Conservation (phyloP, 2,113 vertebrate species). For the Otolemur garnettii region DNA sequence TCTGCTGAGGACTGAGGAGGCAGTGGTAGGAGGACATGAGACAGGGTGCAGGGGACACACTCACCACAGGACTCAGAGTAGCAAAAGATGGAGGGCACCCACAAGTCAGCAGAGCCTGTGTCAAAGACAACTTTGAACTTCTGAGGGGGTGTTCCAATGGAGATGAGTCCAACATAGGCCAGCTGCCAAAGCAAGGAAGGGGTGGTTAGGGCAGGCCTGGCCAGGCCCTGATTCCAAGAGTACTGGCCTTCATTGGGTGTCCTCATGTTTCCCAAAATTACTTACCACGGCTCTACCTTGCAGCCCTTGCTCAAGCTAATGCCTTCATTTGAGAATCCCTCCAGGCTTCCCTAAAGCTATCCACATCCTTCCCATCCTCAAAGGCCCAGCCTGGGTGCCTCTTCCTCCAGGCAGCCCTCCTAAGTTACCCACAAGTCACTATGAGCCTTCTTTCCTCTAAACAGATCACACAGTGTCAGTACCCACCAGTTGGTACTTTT, state of each 20-base stretch:
- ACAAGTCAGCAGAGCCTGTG: slow-evolving; percentile 86
- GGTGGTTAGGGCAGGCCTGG: too few relatives aligned
- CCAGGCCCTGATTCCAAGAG: not conserved
- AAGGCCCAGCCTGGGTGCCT: not conserved
- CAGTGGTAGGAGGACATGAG: rapidly evolving
- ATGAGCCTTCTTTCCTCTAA: not conserved
- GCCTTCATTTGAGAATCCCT: not conserved
- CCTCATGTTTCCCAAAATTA: not conserved
- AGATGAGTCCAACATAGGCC: slow-evolving; percentile 83
- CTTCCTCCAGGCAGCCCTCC: not conserved
- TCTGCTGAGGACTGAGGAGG: rapidly evolving
- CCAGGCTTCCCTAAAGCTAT: not conserved
- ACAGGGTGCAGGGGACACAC: not conserved
- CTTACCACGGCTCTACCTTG: not conserved
- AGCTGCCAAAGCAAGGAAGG: slow-evolving; percentile 68
- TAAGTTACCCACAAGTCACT: too few relatives aligned
- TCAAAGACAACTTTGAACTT: slow-evolving; percentile 86
- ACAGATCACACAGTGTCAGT: not conserved
- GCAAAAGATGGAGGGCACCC: slow-evolving; percentile 88
- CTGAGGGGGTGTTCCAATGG: slow-evolving; percentile 86
- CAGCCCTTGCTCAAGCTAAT: not conserved
- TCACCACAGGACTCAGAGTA: slow-evolving; percentile 82
- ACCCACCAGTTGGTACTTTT: not conserved
- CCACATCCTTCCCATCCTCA: not conserved
- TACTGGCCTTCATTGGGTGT: not conserved